Evolutionary conservation across 2,888 invertebrate species (phyloP), one percentile per base, ranked within the genome.

Genomic region (Teinopalpus imperialis): DNA sequence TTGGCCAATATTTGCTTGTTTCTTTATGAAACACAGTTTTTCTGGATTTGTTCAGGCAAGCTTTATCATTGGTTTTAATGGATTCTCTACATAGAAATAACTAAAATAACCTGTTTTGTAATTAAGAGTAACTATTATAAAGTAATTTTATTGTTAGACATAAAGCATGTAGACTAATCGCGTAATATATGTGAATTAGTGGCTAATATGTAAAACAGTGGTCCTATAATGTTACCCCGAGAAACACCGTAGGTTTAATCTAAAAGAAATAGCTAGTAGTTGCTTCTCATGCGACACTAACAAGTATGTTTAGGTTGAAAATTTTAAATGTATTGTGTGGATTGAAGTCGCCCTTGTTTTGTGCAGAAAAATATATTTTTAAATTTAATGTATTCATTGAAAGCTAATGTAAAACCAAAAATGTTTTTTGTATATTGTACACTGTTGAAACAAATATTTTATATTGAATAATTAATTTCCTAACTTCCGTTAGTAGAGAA

Each of bases 181-280:
- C 20, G 21, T 30, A 21, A 29, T 8, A 7, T 41, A 8, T 40
- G 36, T 37, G 20, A 29, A 5, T 29, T 21, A 39, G 21, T 41
- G 26, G 37, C 26, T 37, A 10, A 37, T 37, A 8, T 39, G 8
- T 39, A 12, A 20, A 29, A 12, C 13, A 14, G 9, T n/a, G 59
- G 59, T 36, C 56, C 54, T 43, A 53, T 13, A 43, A 47, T 26
- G 46, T 37, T 31, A 32, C 63, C 63, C 48, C 53, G 62, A 2
- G 56, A 43, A 13, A 62, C 54, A 13, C 58, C 53, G 20, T 24
- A 41, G 29, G 48, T 23, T 4, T 35, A 14, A 26, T 23, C 7
- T 21, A n/a, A 35, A 35, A 13, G 2, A 3, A 13, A 10, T 12
- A 3, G n/a, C 7, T 9, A 7, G 2, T 13, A n/a, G 21, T 18